Conservation (phyloP, 2,888 invertebrate genomes). For the Neoaliturus tenellus region DNA sequence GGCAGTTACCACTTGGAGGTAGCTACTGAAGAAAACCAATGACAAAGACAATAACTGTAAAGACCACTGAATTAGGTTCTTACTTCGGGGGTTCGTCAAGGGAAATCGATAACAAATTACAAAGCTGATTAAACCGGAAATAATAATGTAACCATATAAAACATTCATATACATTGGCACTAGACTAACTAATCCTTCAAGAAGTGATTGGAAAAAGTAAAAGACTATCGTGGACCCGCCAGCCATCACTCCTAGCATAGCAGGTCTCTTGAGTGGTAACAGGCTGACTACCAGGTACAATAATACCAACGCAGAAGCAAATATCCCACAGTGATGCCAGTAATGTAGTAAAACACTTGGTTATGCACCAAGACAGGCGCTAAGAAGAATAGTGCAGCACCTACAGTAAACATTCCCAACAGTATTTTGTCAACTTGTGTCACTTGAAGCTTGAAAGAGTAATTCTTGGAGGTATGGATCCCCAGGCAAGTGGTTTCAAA, state of each 20-base stretch:
- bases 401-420: neutral
- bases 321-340: neutral
- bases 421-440: neutral
- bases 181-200: neutral
- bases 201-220: neutral
- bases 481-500: constrained; percentile 9
- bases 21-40: neutral
- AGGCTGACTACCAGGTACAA: neutral
- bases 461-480: neutral
- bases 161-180: neutral
- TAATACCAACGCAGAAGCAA: neutral
- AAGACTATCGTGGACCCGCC: neutral
- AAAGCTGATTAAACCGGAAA: neutral
- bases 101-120: neutral
- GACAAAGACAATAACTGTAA: neutral
- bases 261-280: constrained; percentile 1
- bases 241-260: neutral
- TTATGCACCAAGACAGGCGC: neutral
- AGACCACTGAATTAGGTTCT: neutral
- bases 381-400: neutral
- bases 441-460: neutral
- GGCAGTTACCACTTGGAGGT: neutral
- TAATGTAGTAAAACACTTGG: constrained; percentile 12
- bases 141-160: neutral
- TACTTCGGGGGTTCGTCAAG: neutral